Evolutionary conservation across 2,888 invertebrate species (phyloP).

Genomic region (Drosophila villosipedis): DNA sequence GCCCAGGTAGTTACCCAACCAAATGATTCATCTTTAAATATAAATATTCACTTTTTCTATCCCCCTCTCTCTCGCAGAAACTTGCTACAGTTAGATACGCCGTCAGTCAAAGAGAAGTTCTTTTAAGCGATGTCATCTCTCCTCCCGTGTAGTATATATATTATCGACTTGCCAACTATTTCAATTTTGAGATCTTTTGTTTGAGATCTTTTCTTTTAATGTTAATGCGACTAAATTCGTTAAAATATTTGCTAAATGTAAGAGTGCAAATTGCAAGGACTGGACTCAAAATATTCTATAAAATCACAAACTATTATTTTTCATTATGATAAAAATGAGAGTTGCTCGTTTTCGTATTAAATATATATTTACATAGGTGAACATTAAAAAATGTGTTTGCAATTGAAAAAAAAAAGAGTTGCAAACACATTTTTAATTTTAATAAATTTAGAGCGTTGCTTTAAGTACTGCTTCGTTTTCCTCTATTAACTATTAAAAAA

Average conservation of each 20-base stretch:
- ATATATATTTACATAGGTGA: neutral
- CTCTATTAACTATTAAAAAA: no score
- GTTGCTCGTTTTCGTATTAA: neutral
- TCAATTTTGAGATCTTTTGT: no score
- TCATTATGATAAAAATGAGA: neutral
- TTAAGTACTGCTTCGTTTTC: neutral
- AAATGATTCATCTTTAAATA: neutral
- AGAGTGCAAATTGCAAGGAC: neutral
- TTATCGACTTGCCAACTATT: neutral
- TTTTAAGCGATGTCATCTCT: neutral
- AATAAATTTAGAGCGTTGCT: neutral
- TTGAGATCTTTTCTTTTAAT: neutral
- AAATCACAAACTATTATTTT: neutral
- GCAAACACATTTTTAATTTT: no score
- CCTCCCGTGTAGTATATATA: neutral
- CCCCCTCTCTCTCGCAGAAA: neutral
- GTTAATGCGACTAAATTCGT: neutral
- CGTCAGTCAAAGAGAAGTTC: neutral
- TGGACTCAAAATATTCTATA: neutral
- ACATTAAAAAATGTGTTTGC: neutral
- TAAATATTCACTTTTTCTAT: neutral
- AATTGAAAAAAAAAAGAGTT: neutral
- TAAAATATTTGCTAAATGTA: neutral
- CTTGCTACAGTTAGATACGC: neutral
- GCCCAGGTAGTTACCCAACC: neutral